Conservation (phyloP, 2,888 invertebrate species). For the Nowickia ferox region DNA sequence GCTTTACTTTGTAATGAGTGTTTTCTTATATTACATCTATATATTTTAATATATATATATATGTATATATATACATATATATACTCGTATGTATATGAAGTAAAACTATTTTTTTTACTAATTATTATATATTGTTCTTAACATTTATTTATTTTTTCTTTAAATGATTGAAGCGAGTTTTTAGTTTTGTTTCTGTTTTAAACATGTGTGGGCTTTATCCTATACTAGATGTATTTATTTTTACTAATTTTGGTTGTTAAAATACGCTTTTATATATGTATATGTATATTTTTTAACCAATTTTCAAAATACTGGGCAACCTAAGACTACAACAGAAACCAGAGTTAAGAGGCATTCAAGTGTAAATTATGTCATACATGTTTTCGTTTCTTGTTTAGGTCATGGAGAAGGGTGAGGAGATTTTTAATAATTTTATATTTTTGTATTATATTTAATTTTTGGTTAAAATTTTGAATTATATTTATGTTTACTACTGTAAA, state of each 20-base stretch:
- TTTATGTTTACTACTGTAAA: slow-evolving; percentile 78
- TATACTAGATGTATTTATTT: background rate
- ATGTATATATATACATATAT: background rate
- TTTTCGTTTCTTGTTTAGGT: slow-evolving; percentile 15
- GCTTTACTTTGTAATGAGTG: background rate
- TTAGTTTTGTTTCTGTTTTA: slow-evolving; percentile 41
- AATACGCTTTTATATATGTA: slow-evolving; percentile 7
- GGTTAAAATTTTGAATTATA: slow-evolving; percentile 69
- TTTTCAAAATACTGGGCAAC: slow-evolving; percentile 58
- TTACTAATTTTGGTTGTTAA: slow-evolving; percentile 5
- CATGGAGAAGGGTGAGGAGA: background rate
- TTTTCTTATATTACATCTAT: slow-evolving; percentile 60
- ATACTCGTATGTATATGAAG: background rate
- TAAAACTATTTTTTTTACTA: slow-evolving; percentile 14
- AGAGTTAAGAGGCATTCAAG: slow-evolving; percentile 67
- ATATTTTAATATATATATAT: background rate
- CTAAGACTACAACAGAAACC: slow-evolving; percentile 71
- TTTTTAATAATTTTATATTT: slow-evolving; percentile 24
- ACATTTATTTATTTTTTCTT: slow-evolving; percentile 73
- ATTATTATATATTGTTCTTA: slow-evolving; percentile 43
- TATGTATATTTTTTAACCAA: slow-evolving; percentile 53
- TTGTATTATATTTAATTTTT: slow-evolving; percentile 30
- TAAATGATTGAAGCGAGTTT: slow-evolving; percentile 77
- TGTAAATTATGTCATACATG: slow-evolving; percentile 23
- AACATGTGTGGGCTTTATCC: slow-evolving; percentile 23